Conservation (phyloP, 2,888 invertebrate genomes). For the Macaria notata region DNA sequence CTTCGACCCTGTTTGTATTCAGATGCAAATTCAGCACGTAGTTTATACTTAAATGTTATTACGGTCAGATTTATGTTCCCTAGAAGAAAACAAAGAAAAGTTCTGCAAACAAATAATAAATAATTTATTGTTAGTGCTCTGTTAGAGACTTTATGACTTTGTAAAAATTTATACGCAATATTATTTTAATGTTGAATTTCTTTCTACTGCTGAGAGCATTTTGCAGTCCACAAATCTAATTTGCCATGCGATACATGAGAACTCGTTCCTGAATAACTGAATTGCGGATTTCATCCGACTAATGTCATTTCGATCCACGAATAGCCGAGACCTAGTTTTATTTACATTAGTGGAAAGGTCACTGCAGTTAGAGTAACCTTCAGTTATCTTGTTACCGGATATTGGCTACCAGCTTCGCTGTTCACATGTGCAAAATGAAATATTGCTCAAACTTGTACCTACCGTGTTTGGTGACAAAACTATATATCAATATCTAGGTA, state of each 20-base stretch:
- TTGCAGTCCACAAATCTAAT: background rate
- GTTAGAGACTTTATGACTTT: no score
- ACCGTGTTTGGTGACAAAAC: no score
- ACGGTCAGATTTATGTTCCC: background rate
- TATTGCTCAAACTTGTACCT: no score
- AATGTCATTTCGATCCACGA: constrained; percentile 48
- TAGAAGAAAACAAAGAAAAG: background rate
- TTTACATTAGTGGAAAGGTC: constrained; percentile 52
- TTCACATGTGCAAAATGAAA: background rate
- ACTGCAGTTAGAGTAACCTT: constrained; percentile 46
- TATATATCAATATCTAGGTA: no score
- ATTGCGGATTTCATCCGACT: constrained; percentile 38
- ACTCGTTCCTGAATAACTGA: constrained; percentile 19
- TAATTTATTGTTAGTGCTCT: background rate
- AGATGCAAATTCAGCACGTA: constrained; percentile 2
- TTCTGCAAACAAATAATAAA: background rate
- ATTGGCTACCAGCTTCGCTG: background rate
- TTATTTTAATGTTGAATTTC: background rate
- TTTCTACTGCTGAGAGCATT: background rate
- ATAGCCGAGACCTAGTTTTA: constrained; percentile 57
- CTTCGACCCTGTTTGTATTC: background rate
- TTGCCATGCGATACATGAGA: background rate
- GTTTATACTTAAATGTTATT: background rate
- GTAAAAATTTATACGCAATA: background rate
- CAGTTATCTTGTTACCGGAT: constrained; percentile 16